Percentiles rank a stretch among this genome's conserved stretches.
These are phyloP conservation scores for Meteorus colon DNA, from an alignment of 2,888 invertebrate species.

Conservation along the genomic window DNA sequence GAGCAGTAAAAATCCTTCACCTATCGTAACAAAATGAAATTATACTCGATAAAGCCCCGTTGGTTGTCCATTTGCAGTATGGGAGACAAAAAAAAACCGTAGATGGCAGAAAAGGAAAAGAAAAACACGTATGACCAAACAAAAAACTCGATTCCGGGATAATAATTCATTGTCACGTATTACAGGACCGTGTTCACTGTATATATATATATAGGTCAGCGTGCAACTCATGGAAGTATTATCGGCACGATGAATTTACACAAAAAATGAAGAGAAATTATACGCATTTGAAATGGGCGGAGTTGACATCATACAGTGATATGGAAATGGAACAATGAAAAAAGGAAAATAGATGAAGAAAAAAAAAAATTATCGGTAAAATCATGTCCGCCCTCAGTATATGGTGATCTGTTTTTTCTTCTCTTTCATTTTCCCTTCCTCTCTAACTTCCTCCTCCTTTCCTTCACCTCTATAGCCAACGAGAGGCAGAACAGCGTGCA, in stretches of 20 bases:
- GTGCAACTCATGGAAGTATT: slow-evolving; percentile 27
- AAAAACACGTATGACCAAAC: not conserved
- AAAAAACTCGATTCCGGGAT: not conserved
- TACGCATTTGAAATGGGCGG: slow-evolving; percentile 11
- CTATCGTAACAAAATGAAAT: not conserved
- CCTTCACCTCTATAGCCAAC: not conserved
- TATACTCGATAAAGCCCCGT: slow-evolving; percentile 1
- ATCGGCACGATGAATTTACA: slow-evolving; percentile 16
- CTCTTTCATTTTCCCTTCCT: not conserved
- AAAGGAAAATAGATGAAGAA: slow-evolving; percentile 7
- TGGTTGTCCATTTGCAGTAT: slow-evolving; percentile 2
- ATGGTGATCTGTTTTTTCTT: not conserved
- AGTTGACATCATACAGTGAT: slow-evolving; percentile 19
- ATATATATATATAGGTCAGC: not conserved
- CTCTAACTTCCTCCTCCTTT: not conserved
- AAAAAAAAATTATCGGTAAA: slow-evolving; percentile 6
- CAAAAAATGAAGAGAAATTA: slow-evolving; percentile 30
- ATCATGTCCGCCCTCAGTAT: not conserved
- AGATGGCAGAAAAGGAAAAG: not conserved
- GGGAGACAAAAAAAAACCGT: not conserved
- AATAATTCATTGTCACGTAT: slow-evolving; percentile 10
- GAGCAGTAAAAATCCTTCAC: not conserved
- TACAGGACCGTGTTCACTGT: slow-evolving; percentile 1
- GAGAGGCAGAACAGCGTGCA: slow-evolving; percentile 28
- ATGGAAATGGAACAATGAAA: slow-evolving; percentile 28